A percentile compares a stretch with the other conserved stretches of the same genome.
phyloP scores from a whole-genome alignment of 2,113 vertebrate species.

The Xiphophorus maculatus region DNA sequence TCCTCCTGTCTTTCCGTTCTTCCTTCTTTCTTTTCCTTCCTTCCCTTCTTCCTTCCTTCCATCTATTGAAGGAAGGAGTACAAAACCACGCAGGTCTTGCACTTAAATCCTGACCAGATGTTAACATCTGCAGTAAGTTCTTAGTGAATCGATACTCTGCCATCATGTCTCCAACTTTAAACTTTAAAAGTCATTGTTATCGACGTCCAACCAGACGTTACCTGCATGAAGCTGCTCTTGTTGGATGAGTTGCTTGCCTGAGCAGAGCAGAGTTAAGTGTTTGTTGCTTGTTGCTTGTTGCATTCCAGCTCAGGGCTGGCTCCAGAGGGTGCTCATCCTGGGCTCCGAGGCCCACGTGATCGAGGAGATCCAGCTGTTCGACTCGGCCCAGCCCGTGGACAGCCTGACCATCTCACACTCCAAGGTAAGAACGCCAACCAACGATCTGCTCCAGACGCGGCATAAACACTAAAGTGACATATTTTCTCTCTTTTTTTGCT shows the following conservation, averaged over 20 bases:
- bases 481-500: neutral
- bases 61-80: too few relatives aligned
- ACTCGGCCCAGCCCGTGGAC: conserved; percentile 85
- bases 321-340: conserved; percentile 89
- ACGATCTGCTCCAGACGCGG: too few relatives aligned
- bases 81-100: too few relatives aligned
- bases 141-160: too few relatives aligned
- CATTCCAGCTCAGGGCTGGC: conserved; percentile 87
- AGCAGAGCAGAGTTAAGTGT: neutral
- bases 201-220: too few relatives aligned
- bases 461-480: neutral
- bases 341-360: conserved; percentile 87
- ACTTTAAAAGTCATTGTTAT: too few relatives aligned
- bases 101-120: too few relatives aligned
- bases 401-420: conserved; percentile 88
- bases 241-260: neutral
- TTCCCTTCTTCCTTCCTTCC: neutral
- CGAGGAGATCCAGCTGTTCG: conserved; percentile 95
- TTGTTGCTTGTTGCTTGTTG: conserved; percentile 20
- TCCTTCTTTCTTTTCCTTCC: neutral
- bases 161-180: too few relatives aligned
- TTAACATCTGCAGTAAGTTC: too few relatives aligned
- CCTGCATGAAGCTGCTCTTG: too few relatives aligned
- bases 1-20: too few relatives aligned
- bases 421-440: conserved; percentile 80